A percentile compares a stretch with the other conserved stretches of the same genome.
phyloP scores from a whole-genome alignment of 2,888 invertebrate genomes.

The Agrochola lychnidis region DNA sequence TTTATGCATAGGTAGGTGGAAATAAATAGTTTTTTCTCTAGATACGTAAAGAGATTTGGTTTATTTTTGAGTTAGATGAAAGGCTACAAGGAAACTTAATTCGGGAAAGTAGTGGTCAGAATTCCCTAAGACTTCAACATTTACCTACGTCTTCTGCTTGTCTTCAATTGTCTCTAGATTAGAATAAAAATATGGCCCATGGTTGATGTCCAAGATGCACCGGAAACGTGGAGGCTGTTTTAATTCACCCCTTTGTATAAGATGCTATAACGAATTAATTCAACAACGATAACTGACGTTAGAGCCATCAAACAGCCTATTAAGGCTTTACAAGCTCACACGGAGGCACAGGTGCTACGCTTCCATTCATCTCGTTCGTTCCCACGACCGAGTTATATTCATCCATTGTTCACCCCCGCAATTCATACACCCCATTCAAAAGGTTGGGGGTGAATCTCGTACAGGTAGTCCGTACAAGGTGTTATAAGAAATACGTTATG shows the following conservation, averaged over 20 bases:
- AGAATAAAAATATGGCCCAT: not conserved
- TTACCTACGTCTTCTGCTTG: not conserved
- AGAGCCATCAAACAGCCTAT: conserved; percentile 51
- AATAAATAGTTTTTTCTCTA: too few species aligned
- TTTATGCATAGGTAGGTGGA: not conserved
- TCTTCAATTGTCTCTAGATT: not conserved
- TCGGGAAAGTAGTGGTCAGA: too few species aligned
- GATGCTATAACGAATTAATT: conserved; percentile 37
- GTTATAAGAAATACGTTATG: conserved; percentile 81
- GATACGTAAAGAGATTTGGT: too few species aligned
- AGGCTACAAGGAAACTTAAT: too few species aligned
- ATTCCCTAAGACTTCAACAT: not conserved
- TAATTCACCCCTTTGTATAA: conserved; percentile 22
- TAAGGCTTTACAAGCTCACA: conserved; percentile 63
- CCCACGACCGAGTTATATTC: conserved; percentile 83
- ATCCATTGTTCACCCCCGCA: conserved; percentile 81
- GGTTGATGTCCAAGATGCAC: not conserved
- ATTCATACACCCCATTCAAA: conserved; percentile 77
- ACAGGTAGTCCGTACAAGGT: conserved; percentile 81
- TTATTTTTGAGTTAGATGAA: not conserved
- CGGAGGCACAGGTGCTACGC: conserved; percentile 82
- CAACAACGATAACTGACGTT: conserved; percentile 34
- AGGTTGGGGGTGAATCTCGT: conserved; percentile 84
- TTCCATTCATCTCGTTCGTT: conserved; percentile 78
- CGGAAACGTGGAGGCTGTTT: conserved; percentile 1